phyloP scores from a whole-genome alignment of 1,140 invertebrate genomes.

The Drusus annulatus region DNA sequence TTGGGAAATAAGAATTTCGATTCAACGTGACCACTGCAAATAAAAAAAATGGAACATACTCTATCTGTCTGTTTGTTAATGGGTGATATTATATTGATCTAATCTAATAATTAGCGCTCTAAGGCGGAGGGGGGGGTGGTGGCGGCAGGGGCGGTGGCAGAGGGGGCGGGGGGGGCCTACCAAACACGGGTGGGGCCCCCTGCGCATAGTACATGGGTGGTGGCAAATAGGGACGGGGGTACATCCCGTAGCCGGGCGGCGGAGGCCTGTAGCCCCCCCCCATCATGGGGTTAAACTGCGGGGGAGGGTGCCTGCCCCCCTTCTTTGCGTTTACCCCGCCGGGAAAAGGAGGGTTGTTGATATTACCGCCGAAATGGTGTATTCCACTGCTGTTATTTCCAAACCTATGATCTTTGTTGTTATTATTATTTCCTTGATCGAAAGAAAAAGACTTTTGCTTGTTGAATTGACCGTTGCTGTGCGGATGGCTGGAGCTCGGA shows the following conservation, averaged over 20 bases:
- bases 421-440: background rate
- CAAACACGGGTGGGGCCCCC: conserved; percentile 19
- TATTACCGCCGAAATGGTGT: background rate
- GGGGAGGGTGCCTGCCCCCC: background rate
- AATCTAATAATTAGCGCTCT: too few relatives aligned
- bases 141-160: conserved; percentile 48
- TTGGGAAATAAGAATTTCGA: too few relatives aligned
- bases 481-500: background rate
- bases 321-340: background rate
- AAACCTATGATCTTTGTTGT: background rate
- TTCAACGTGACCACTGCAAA: too few relatives aligned
- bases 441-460: background rate
- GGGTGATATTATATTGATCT: too few relatives aligned
- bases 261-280: background rate
- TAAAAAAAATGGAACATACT: too few relatives aligned
- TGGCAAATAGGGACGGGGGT: conserved; percentile 12
- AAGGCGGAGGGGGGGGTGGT: conserved; percentile 31
- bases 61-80: too few relatives aligned
- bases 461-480: background rate
- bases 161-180: conserved; percentile 44
- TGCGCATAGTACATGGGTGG: conserved; percentile 37
- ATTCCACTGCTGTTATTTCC: background rate
- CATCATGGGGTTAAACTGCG: conserved; percentile 6
- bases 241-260: conserved; percentile 24
- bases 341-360: background rate